Percentiles rank a stretch among this genome's conserved stretches.
Evolutionary conservation across 2,888 invertebrate species (phyloP).

Genomic region (Synanthedon vespiformis): DNA sequence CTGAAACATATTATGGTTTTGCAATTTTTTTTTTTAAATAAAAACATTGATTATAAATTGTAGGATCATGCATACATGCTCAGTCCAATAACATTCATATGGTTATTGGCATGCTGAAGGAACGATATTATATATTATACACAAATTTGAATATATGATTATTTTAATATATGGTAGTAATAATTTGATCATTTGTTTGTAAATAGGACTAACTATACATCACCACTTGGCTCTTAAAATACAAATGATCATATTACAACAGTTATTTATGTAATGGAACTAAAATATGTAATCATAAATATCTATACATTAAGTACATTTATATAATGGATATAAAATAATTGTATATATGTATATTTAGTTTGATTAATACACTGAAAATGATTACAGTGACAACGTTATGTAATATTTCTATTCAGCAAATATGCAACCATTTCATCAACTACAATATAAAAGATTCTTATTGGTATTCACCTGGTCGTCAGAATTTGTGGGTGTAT

Average conservation of each 20-base stretch:
- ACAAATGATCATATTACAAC: background rate
- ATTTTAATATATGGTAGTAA: too few species aligned
- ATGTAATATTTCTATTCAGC: background rate
- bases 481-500: slow-evolving; percentile 60
- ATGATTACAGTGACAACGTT: background rate
- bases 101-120: slow-evolving; percentile 34
- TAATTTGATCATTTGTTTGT: too few species aligned
- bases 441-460: background rate
- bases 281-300: background rate
- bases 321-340: background rate
- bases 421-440: background rate
- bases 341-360: too few species aligned
- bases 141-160: too few species aligned
- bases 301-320: background rate
- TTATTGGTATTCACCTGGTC: slow-evolving; percentile 61
- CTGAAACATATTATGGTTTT: too few species aligned
- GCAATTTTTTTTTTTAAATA: background rate
- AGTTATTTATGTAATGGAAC: background rate
- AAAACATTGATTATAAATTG: background rate
- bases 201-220: too few species aligned
- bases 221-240: too few species aligned
- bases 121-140: background rate
- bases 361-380: background rate
- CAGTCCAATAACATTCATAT: slow-evolving; percentile 24
- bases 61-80: slow-evolving; percentile 54